Evolutionary conservation across 2,113 vertebrate species (phyloP).

Genomic region (Abramis brama): DNA sequence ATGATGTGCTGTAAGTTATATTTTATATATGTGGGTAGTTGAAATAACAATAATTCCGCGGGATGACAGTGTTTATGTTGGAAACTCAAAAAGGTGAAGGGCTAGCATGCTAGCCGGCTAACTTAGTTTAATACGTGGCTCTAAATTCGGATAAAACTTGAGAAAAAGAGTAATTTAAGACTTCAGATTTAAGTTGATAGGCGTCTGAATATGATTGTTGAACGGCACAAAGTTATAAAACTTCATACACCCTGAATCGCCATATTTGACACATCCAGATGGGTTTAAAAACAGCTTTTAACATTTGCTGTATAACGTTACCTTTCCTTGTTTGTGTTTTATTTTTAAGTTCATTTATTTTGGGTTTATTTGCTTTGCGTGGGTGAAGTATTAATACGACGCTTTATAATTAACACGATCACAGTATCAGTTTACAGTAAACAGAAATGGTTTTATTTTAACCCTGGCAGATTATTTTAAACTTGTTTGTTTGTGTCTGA

Average conservation of each 20-base stretch:
- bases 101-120: constrained; percentile 26
- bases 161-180: too few species aligned
- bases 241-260: not conserved
- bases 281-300: not conserved
- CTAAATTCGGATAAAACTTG: not conserved
- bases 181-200: not conserved
- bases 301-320: not conserved
- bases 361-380: not conserved
- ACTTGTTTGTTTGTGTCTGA: not conserved
- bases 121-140: not conserved
- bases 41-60: not conserved
- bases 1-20: not conserved
- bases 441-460: not conserved
- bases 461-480: not conserved
- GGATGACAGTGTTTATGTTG: not conserved
- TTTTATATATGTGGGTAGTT: not conserved
- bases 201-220: not conserved
- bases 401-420: not conserved
- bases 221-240: not conserved
- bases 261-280: not conserved
- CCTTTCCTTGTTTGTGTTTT: not conserved
- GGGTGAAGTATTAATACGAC: not conserved
- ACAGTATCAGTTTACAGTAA: not conserved
- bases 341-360: not conserved
- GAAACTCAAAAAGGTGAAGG: not conserved